These are phyloP conservation scores for Mesaphorura yosii DNA, from an alignment of 1,140 invertebrate genomes.

Conservation along the genomic window DNA sequence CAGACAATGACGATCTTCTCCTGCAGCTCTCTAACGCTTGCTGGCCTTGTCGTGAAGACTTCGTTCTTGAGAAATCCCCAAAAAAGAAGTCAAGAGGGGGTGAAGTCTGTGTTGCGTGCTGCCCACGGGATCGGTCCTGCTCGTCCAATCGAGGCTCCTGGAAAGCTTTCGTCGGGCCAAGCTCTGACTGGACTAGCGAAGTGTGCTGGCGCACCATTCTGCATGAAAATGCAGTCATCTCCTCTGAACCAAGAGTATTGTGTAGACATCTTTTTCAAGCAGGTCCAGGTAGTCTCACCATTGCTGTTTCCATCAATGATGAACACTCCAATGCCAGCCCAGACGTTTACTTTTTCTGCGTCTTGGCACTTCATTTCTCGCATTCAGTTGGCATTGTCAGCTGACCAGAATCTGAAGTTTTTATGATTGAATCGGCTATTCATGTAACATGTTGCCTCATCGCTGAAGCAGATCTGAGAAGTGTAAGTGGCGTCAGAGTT, in stretches of 20 bases:
- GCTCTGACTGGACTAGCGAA: constrained; percentile 31
- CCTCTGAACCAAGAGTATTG: background rate
- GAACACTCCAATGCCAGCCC: constrained; percentile 34
- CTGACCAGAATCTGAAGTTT: constrained; percentile 26
- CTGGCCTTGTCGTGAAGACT: constrained; percentile 27
- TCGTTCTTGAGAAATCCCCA: constrained; percentile 37
- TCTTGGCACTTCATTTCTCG: constrained; percentile 32
- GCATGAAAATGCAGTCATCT: constrained; percentile 23
- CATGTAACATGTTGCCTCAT: constrained; percentile 31
- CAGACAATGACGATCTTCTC: background rate
- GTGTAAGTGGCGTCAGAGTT: background rate
- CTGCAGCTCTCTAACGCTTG: background rate
- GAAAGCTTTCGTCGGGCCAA: constrained; percentile 34
- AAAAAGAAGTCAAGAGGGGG: constrained; percentile 37
- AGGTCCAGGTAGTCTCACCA: constrained; percentile 29
- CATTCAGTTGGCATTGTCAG: constrained; percentile 31
- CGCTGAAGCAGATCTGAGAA: constrained; percentile 2
- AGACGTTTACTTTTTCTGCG: constrained; percentile 34
- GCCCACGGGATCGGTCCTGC: constrained; percentile 37
- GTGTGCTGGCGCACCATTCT: constrained; percentile 38
- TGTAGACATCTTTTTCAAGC: constrained; percentile 22
- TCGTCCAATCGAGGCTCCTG: constrained; percentile 37
- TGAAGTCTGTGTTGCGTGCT: constrained; percentile 37
- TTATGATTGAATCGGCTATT: constrained; percentile 29
- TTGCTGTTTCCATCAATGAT: constrained; percentile 32